These are phyloP conservation scores for Polietes domitor DNA, from an alignment of 2,888 invertebrate genomes.

Conservation along the genomic window DNA sequence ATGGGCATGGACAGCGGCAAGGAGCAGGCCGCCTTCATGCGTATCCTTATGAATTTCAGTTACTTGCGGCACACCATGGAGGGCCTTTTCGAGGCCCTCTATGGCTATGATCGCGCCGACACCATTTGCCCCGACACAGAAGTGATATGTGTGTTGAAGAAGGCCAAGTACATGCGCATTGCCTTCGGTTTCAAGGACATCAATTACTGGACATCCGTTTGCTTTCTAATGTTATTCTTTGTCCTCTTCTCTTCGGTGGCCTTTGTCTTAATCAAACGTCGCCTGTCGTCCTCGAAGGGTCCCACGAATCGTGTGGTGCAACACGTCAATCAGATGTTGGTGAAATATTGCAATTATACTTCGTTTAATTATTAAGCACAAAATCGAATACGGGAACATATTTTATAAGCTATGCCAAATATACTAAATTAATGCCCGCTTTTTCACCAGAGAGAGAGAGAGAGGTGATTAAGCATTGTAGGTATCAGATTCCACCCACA, in stretches of 20 bases:
- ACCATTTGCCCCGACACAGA: conserved; percentile 88
- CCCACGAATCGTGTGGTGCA: conserved; percentile 86
- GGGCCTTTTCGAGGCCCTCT: conserved; percentile 89
- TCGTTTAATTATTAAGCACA: conserved; percentile 77
- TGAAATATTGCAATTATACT: conserved; percentile 83
- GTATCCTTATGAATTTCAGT: conserved; percentile 90
- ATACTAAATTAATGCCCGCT: too few species aligned
- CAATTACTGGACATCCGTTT: conserved; percentile 86
- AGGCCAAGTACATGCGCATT: conserved; percentile 87
- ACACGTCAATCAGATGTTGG: conserved; percentile 86
- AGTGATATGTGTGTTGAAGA: conserved; percentile 88
- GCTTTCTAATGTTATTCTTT: conserved; percentile 87
- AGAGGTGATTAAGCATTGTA: too few species aligned
- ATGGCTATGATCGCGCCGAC: conserved; percentile 87
- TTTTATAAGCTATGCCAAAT: too few species aligned
- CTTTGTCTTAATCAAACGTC: conserved; percentile 87
- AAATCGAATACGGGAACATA: too few species aligned
- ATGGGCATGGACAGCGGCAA: conserved; percentile 90
- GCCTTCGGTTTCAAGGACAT: conserved; percentile 88
- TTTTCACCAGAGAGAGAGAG: too few species aligned
- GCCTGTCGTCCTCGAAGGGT: conserved; percentile 85
- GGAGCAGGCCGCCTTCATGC: conserved; percentile 86
- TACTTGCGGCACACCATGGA: conserved; percentile 92
- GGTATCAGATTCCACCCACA: too few species aligned
- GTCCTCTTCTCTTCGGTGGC: conserved; percentile 85